Evolutionary conservation across 1,140 invertebrate genomes (phyloP).

Genomic region (Antheraea pernyi): DNA sequence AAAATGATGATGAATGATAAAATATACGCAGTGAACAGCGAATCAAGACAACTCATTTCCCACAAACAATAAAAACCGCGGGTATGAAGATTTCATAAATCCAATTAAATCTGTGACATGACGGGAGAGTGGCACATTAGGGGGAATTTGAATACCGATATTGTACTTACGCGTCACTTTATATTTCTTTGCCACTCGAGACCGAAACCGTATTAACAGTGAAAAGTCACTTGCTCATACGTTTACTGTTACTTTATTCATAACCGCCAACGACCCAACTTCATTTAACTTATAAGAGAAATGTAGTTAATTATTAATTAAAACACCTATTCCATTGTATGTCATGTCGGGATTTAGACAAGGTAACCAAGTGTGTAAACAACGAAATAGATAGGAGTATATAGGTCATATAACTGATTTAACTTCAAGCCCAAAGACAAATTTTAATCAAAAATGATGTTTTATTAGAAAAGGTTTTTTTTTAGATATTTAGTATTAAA

Average conservation of each 20-base stretch:
- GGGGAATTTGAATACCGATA: no score
- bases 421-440: no score
- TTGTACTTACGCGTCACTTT: conserved; percentile 39
- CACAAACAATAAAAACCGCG: no score
- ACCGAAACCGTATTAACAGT: neutral
- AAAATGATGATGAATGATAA: no score
- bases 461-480: no score
- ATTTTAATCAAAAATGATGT: no score
- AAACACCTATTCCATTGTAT: neutral
- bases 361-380: neutral
- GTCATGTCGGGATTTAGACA: neutral
- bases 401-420: no score
- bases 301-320: neutral
- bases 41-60: no score
- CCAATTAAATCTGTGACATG: conserved; percentile 48
- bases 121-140: conserved; percentile 59
- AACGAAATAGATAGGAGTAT: no score
- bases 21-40: no score
- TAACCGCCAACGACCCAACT: neutral
- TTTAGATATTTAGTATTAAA: no score
- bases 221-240: no score
- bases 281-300: neutral
- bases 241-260: neutral
- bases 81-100: conserved; percentile 36
- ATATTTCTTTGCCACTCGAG: conserved; percentile 23